Percentiles rank a stretch among this genome's conserved stretches.
Conservation (phyloP, 37 sponge, comb jelly and placozoan genomes). For the Eunapius fragilis region DNA sequence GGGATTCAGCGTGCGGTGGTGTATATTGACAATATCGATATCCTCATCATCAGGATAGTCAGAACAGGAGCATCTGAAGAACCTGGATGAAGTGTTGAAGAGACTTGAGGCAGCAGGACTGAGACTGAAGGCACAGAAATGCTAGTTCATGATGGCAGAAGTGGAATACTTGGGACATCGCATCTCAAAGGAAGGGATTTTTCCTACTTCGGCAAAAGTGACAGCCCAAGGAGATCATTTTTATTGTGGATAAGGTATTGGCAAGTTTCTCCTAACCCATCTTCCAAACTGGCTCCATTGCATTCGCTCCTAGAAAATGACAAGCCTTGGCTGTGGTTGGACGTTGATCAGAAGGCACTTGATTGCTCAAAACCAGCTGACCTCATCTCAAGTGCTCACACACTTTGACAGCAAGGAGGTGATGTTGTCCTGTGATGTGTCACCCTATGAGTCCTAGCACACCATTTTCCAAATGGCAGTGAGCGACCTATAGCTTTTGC, state of each 20-base stretch:
- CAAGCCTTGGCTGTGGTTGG: conserved; percentile 5
- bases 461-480: conserved; percentile 12
- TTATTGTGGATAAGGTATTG: conserved; percentile 29
- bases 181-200: conserved; percentile 18
- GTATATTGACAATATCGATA: conserved; percentile 17
- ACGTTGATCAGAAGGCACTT: conserved; percentile 15
- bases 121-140: conserved; percentile 20
- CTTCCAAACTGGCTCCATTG: conserved; percentile 23
- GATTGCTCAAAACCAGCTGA: conserved; percentile 4
- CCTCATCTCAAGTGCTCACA: conserved; percentile 19
- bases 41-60: conserved; percentile 11
- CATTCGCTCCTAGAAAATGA: not conserved
- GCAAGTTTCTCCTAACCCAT: conserved; percentile 29
- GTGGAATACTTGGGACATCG: conserved; percentile 27
- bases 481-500: conserved; percentile 29
- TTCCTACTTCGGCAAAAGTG: conserved; percentile 18
- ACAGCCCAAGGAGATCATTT: conserved; percentile 28
- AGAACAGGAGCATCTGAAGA: conserved; percentile 20
- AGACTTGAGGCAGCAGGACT: conserved; percentile 18
- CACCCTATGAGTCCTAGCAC: conserved; percentile 19
- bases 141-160: conserved; percentile 22
- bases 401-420: conserved; percentile 12
- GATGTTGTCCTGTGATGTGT: conserved; percentile 31
- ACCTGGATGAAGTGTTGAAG: conserved; percentile 29
- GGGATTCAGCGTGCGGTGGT: not conserved